phyloP scores from a whole-genome alignment of 2,888 invertebrate species.

The Exephanes ischioxanthus region DNA sequence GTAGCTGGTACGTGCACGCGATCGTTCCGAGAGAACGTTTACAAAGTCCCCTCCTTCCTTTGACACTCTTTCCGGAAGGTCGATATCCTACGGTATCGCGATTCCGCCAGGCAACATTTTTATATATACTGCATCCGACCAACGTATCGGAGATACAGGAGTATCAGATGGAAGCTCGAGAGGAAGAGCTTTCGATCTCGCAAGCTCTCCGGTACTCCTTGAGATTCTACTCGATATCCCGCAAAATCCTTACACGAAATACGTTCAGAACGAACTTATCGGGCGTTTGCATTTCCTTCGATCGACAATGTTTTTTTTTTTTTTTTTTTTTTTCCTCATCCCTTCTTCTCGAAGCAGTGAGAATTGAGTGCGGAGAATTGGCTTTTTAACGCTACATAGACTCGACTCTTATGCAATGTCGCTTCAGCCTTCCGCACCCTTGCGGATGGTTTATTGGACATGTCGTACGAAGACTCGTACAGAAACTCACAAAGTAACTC shows the following conservation, averaged over 20 bases:
- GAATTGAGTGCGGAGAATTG: slow-evolving; percentile 4
- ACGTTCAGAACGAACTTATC: slow-evolving; percentile 41
- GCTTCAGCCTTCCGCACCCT: no score
- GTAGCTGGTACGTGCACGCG: background rate
- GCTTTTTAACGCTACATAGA: background rate
- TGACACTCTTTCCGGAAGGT: slow-evolving; percentile 6
- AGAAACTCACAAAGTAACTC: no score
- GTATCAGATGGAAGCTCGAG: slow-evolving; percentile 10
- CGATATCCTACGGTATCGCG: background rate
- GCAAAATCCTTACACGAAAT: background rate
- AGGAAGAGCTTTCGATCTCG: slow-evolving; percentile 23
- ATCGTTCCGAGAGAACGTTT: background rate
- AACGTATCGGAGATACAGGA: slow-evolving; percentile 4
- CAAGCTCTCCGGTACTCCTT: background rate
- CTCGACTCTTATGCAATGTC: no score
- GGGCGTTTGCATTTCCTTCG: slow-evolving; percentile 46
- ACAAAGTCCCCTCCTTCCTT: background rate
- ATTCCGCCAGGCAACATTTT: background rate
- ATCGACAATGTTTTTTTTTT: slow-evolving; percentile 2
- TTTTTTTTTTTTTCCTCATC: background rate
- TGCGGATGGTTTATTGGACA: no score
- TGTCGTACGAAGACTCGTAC: no score
- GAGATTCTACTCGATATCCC: slow-evolving; percentile 44
- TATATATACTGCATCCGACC: background rate
- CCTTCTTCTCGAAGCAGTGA: background rate